A percentile compares a stretch with the other conserved stretches of the same genome.
Evolutionary conservation across 2,113 vertebrate species (phyloP).

Genomic region (Lontra canadensis): DNA sequence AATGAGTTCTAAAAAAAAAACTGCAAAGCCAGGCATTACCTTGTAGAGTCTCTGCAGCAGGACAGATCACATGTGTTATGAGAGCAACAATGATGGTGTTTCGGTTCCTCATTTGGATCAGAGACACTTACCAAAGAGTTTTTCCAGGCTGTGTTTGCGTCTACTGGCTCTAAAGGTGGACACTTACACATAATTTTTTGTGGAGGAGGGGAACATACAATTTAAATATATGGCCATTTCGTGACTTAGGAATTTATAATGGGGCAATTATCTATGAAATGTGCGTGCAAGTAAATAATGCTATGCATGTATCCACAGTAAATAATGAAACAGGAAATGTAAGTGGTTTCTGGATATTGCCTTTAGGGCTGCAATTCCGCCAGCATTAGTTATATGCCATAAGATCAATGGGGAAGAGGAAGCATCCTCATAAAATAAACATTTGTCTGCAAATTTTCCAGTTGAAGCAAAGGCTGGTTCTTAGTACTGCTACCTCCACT

Average conservation of each 20-base stretch:
- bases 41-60: neutral
- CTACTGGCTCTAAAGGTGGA: neutral
- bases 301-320: conserved; percentile 1
- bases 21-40: neutral
- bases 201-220: too few relatives aligned
- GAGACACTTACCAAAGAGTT: neutral
- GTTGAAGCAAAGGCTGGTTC: conserved; percentile 46
- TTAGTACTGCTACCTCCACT: neutral
- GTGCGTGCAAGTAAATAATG: conserved; percentile 42
- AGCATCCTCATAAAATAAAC: conserved; percentile 73
- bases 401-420: conserved; percentile 35
- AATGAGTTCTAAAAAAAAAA: neutral
- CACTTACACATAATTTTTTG: neutral
- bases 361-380: conserved; percentile 38
- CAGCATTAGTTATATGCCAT: conserved; percentile 36
- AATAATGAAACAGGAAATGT: conserved; percentile 54
- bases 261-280: conserved; percentile 61
- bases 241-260: conserved; percentile 38
- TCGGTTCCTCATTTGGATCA: neutral
- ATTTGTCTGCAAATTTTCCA: conserved; percentile 72
- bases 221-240: conserved; percentile 31
- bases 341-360: conserved; percentile 61
- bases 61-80: neutral
- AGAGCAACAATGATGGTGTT: neutral
- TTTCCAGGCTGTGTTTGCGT: conserved; percentile 1